Evolutionary conservation across 1,140 invertebrate species (phyloP), one percentile per base, ranked within the genome.

Genomic region (Caerostris extrusa): DNA sequence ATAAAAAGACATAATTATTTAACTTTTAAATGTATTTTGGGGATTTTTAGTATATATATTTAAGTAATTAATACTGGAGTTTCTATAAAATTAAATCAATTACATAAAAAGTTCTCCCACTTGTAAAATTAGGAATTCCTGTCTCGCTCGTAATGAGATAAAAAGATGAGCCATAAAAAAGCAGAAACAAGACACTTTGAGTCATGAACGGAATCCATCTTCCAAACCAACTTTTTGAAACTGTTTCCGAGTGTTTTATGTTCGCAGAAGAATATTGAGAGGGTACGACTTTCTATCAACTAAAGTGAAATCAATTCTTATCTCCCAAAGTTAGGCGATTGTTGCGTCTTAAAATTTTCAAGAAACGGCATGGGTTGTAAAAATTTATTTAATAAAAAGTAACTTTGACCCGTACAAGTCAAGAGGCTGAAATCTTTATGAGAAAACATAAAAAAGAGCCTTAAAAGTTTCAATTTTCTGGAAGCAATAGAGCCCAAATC

Each of bases 301-400:
- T 92, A 91, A 34, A 91, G 71, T 85, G 60, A 60, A 61, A 91
- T 91, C 89, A 91, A 91, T 91, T 82, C 71, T 60, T 77, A 58
- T 82, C 69, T 81, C 10, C 34, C 34, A 34, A 56, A 60, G 53
- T 12, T 50, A 90, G 19, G 61, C 89, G 69, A 77, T 82, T 81
- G 89, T 91, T 91, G 57, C 69, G 87, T 71, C 81, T 56, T 91
- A 50, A 82, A 91, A 91, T 61, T 77, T 34, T 81, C 56, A 53
- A 69, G 57, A 56, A n/a, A 85, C 7, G 19, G 50, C 56, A 3
- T 50, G 58, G 89, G 77, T 53, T 61, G 55, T 93, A 93, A 93
- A 93, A 93, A 93, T 93, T 87, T 91, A 90, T 85, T 86, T 56
- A 86, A 93, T 93, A 93, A 93, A 92, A 69, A 67, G 10, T 50